Percentiles rank a stretch among this genome's conserved stretches.
Conservation (phyloP, 2,797 vertebrate species). For the Enteromius afrohamiltoni region DNA sequence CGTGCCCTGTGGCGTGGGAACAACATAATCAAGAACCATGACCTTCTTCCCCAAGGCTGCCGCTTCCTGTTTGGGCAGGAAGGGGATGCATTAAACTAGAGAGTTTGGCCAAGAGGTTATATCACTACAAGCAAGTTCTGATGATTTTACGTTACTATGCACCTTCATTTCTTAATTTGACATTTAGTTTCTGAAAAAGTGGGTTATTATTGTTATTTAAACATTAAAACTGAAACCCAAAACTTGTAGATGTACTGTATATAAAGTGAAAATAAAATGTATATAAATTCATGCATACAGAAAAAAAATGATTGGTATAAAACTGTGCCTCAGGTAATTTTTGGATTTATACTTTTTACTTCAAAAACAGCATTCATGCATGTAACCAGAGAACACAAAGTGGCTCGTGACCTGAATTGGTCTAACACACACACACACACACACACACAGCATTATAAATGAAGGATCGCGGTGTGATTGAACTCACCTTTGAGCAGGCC, state of each 20-base stretch:
- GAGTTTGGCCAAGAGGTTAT: neutral
- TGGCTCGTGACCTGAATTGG: neutral
- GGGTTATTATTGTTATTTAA: neutral
- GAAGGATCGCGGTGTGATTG: neutral
- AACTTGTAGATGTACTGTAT: neutral
- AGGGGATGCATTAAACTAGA: neutral
- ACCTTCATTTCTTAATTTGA: neutral
- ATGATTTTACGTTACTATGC: neutral
- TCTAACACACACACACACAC: neutral
- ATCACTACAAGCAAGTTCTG: neutral
- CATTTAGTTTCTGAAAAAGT: neutral
- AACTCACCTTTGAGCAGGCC: slow-evolving; percentile 91
- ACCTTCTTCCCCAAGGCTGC: slow-evolving; percentile 90
- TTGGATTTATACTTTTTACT: neutral
- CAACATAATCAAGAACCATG: slow-evolving; percentile 95
- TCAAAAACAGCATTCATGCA: neutral
- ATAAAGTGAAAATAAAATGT: too few species aligned
- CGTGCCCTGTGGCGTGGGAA: slow-evolving; percentile 89
- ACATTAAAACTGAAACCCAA: neutral
- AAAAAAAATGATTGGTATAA: neutral
- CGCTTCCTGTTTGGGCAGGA: slow-evolving; percentile 81
- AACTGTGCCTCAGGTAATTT: neutral
- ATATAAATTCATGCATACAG: too few species aligned
- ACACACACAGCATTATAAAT: neutral
- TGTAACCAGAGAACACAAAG: neutral